phyloP scores from a whole-genome alignment of 2,113 vertebrate species.

The Cervus canadensis region DNA sequence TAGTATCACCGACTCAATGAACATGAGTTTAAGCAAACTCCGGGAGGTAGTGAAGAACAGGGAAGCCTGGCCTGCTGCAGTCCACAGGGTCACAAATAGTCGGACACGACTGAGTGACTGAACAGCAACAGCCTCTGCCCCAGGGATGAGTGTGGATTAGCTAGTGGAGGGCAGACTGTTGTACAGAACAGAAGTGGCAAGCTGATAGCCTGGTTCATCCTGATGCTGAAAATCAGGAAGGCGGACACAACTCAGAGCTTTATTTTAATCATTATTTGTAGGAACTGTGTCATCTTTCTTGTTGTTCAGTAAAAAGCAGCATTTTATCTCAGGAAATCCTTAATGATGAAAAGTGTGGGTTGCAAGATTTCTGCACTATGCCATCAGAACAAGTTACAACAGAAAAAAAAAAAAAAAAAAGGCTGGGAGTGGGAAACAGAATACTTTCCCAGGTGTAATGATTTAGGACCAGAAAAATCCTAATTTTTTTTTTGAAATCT shows the following conservation, averaged over 20 bases:
- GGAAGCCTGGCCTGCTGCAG: neutral
- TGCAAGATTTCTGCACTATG: neutral
- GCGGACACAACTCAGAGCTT: neutral
- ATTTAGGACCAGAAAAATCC: neutral
- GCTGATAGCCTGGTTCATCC: neutral
- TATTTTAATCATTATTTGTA: neutral
- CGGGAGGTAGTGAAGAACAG: neutral
- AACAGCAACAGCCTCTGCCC: neutral
- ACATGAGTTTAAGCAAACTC: neutral
- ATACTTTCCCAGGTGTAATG: neutral
- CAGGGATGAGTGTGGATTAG: neutral
- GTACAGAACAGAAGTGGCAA: neutral
- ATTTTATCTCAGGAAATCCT: neutral
- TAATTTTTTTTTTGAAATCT: neutral
- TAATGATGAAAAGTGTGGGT: neutral
- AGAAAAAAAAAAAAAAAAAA: neutral
- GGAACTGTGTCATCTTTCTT: neutral
- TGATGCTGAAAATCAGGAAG: neutral
- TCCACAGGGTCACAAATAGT: neutral
- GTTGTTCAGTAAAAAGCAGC: neutral
- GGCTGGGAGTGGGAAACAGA: too few species aligned
- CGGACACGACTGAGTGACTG: neutral
- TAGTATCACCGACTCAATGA: neutral
- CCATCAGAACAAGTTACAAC: neutral
- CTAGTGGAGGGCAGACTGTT: neutral